Conservation (phyloP, 2,888 invertebrate genomes). For the Emmelina monodactyla region DNA sequence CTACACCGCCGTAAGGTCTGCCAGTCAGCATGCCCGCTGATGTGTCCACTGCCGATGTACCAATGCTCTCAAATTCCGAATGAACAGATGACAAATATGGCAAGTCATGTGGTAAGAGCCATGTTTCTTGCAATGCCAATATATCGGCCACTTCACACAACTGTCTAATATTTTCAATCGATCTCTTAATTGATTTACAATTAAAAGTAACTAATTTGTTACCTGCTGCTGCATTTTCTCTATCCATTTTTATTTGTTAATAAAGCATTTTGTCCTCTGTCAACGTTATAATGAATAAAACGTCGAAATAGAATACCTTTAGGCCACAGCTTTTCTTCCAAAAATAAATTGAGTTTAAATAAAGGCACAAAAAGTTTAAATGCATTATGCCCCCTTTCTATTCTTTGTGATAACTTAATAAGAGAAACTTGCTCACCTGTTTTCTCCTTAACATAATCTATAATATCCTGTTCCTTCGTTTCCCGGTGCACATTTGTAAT, state of each 20-base stretch:
- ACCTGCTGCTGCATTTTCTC: too few species aligned
- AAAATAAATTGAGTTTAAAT: background rate
- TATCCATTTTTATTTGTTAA: too few species aligned
- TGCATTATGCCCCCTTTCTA: slow-evolving; percentile 8
- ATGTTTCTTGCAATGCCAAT: slow-evolving; percentile 1
- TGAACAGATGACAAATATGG: background rate
- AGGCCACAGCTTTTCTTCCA: background rate
- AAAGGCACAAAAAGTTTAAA: slow-evolving; percentile 9
- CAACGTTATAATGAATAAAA: too few species aligned
- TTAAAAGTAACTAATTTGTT: background rate
- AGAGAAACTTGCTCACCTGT: background rate
- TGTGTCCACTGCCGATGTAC: background rate
- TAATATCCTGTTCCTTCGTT: slow-evolving; percentile 3
- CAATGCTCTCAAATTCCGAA: background rate
- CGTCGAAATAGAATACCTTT: too few species aligned
- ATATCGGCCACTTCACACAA: background rate
- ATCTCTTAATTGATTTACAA: background rate
- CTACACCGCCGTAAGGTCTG: background rate
- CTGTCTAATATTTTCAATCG: background rate
- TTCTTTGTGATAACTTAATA: background rate
- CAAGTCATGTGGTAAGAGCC: background rate
- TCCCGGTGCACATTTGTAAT: slow-evolving; percentile 6
- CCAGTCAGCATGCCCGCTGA: background rate
- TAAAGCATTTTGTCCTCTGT: too few species aligned
- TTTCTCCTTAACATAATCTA: slow-evolving; percentile 1